Conservation (phyloP, 2,113 vertebrate species). For the Lampris incognitus region DNA sequence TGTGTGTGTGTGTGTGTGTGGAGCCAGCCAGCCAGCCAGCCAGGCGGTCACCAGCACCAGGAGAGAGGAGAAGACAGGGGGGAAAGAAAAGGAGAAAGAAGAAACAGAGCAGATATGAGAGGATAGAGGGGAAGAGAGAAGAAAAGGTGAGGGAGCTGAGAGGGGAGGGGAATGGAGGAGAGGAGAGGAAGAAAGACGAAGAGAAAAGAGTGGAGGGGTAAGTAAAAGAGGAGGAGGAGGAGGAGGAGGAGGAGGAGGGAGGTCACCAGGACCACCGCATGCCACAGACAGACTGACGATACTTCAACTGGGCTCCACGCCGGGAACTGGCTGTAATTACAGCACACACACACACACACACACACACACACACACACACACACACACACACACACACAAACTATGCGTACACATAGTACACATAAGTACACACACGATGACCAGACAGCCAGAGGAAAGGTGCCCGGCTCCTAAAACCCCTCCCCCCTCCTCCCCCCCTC, state of each 20-base stretch:
- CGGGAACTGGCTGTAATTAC: slow-evolving; percentile 80
- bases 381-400: slow-evolving; percentile 28
- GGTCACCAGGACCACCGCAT: slow-evolving; percentile 76
- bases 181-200: neutral
- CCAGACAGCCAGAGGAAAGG: slow-evolving; percentile 62
- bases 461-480: slow-evolving; percentile 48
- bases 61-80: slow-evolving; percentile 19
- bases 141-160: slow-evolving; percentile 12
- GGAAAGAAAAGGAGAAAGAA: neutral
- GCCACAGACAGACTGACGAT: slow-evolving; percentile 83
- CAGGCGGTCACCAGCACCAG: slow-evolving; percentile 59
- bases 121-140: neutral
- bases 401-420: too few relatives aligned
- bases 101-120: slow-evolving; percentile 26
- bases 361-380: slow-evolving; percentile 55
- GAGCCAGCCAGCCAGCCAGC: slow-evolving; percentile 44
- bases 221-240: neutral
- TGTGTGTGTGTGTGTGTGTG: slow-evolving; percentile 34
- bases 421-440: slow-evolving; percentile 52
- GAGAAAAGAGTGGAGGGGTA: too few relatives aligned
- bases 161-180: slow-evolving; percentile 21
- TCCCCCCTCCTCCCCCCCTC: too few relatives aligned
- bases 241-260: slow-evolving; percentile 55
- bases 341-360: slow-evolving; percentile 33
- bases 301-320: slow-evolving; percentile 78